Conservation (phyloP, 2,113 vertebrate species). For the Motacilla tschutschensis region DNA sequence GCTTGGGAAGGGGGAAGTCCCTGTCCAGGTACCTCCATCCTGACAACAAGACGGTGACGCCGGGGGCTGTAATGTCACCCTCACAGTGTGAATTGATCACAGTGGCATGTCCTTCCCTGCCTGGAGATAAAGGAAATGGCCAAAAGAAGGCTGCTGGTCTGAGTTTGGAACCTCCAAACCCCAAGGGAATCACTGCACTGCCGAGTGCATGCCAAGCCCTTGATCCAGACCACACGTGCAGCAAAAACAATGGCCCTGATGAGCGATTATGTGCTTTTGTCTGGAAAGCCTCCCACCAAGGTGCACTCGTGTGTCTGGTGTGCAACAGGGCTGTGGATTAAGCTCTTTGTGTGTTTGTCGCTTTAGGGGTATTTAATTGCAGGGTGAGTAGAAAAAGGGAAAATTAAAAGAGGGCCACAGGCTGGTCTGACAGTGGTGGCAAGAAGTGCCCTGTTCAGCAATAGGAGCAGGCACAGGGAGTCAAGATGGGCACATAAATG, state of each 20-base stretch:
- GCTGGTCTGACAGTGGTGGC: not conserved
- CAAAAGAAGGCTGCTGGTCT: rapidly evolving
- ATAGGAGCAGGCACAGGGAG: not conserved
- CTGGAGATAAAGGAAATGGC: not conserved
- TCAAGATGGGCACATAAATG: not conserved
- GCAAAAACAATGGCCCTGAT: conserved; percentile 22
- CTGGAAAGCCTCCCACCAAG: not conserved
- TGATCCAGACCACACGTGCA: not conserved
- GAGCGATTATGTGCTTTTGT: not conserved
- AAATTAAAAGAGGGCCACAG: not conserved
- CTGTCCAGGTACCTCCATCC: not conserved
- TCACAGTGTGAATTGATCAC: not conserved
- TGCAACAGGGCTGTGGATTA: not conserved
- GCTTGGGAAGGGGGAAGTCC: not conserved
- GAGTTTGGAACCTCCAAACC: not conserved
- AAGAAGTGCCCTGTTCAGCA: not conserved
- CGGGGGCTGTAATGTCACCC: rapidly evolving
- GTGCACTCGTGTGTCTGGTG: not conserved
- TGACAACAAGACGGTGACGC: rapidly evolving
- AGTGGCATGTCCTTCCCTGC: not conserved
- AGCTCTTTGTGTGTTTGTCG: not conserved
- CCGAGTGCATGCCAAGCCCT: not conserved
- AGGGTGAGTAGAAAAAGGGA: not conserved
- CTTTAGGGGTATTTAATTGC: not conserved
- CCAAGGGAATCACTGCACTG: not conserved